phyloP scores from a whole-genome alignment of 1,140 invertebrate species.

The Eurosta solidaginis region DNA sequence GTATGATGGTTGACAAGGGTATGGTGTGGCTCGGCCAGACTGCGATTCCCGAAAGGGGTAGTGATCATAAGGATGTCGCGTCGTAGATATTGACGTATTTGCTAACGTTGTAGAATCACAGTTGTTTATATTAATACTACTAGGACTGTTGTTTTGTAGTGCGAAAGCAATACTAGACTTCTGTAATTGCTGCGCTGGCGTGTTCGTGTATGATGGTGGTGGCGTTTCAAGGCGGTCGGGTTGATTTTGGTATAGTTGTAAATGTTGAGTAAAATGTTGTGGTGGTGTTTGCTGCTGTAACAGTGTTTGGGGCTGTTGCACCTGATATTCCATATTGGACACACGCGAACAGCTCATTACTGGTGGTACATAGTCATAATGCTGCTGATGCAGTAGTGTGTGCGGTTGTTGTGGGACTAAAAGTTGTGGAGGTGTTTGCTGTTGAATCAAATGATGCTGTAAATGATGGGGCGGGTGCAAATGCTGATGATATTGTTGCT shows the following conservation, averaged over 20 bases:
- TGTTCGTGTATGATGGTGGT: neutral
- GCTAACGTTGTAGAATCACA: neutral
- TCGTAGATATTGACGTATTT: neutral
- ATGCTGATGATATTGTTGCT: constrained; percentile 43
- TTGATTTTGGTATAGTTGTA: constrained; percentile 1
- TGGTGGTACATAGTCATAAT: constrained; percentile 50
- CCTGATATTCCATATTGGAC: constrained; percentile 54
- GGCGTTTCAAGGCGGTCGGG: neutral
- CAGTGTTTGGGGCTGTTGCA: constrained; percentile 41
- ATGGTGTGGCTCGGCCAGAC: constrained; percentile 68
- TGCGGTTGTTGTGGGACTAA: constrained; percentile 20
- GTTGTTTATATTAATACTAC: constrained; percentile 2
- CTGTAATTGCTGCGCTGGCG: too few relatives aligned
- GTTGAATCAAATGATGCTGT: constrained; percentile 39
- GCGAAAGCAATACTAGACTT: neutral
- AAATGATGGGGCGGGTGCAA: constrained; percentile 43
- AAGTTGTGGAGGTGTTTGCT: too few relatives aligned
- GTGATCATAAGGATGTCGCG: constrained; percentile 63
- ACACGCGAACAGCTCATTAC: constrained; percentile 50
- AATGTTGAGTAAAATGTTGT: constrained; percentile 11
- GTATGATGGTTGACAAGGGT: constrained; percentile 60
- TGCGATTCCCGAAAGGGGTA: too few relatives aligned
- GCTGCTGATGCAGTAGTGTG: constrained; percentile 40
- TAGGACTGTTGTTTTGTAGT: neutral
- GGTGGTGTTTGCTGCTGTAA: constrained; percentile 35